Percentiles rank a stretch among this genome's conserved stretches.
Evolutionary conservation across 1,140 invertebrate species (phyloP).

Genomic region (Brachionus plicatilis): DNA sequence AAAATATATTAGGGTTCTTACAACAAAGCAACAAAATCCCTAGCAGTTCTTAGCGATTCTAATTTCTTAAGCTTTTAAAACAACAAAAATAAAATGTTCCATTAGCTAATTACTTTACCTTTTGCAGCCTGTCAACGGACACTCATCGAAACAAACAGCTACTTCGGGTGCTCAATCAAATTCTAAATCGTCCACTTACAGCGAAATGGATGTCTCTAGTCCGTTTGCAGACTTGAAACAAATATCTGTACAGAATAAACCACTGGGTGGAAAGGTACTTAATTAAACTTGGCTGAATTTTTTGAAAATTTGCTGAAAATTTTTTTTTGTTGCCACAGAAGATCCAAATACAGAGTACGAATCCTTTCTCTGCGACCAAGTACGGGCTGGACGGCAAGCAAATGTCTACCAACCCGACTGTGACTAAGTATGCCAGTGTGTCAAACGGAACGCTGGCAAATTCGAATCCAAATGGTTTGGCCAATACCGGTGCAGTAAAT

Average conservation of each 20-base stretch:
- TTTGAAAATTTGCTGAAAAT: background rate
- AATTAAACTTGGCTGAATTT: background rate
- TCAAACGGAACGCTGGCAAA: constrained; percentile 12
- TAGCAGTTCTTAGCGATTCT: background rate
- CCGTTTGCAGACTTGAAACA: constrained; percentile 36
- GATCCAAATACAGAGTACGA: background rate
- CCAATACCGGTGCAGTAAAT: constrained; percentile 14
- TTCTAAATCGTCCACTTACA: constrained; percentile 27
- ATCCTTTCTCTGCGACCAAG: background rate
- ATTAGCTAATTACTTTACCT: background rate
- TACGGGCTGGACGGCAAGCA: constrained; percentile 6
- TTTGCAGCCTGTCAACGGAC: constrained; percentile 21
- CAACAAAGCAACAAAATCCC: constrained; percentile 5
- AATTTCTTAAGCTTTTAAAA: background rate
- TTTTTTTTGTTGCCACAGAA: background rate
- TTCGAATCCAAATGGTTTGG: background rate
- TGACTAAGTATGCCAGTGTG: constrained; percentile 23
- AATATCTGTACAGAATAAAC: constrained; percentile 38
- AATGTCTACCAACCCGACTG: background rate
- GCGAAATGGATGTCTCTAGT: constrained; percentile 40
- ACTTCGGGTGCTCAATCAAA: constrained; percentile 7
- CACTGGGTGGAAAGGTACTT: constrained; percentile 25
- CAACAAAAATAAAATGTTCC: background rate
- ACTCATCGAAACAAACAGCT: constrained; percentile 11
- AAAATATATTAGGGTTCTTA: background rate